Evolutionary conservation across 2,888 invertebrate species (phyloP), one percentile per base, ranked within the genome.

Genomic region (Xanthia icteritia): DNA sequence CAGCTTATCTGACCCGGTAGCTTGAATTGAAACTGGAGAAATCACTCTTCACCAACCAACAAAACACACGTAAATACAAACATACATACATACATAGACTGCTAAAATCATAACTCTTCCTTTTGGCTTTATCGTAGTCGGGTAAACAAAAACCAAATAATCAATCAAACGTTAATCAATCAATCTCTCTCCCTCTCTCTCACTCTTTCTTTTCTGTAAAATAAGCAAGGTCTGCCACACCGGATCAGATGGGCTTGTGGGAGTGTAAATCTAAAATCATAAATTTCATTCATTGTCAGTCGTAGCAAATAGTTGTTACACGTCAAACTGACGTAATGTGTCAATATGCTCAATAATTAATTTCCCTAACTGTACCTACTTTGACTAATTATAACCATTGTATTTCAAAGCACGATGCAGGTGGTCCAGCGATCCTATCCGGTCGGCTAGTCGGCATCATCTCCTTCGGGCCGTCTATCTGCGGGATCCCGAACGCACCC

Each of bases 391-490:
- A 39, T n/a, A 60, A 17, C 6, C 9, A 13, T 45, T 68, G 11
- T 45, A 17, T 67, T 6, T 51, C 8, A 17, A n/a, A 96, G 96
- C 96, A 96, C 73, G 96, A 96, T 73, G 96, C 96, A 0, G 96
- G 96, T 0, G 96, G 96, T 0, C 96, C 96, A 0, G 96, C 96
- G 0, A 84, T 96, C 0, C 65, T 95, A 5, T 86, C 90, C 0
- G 96, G 96, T 0, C 90, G 89, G 60, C 89, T 96, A 36, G 94
- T 95, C 0, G 96, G 96, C 5, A 91, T 96, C 71, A 96, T 96
- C 58, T 96, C 96, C 0, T 96, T 94, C 77, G 96, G 96, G 0
- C 96, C 96, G 1, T 76, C 94, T 0, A 73, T 94, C 9, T 96
- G 96, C 76, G 96, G 96, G 0, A 94, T 89, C 77, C 93, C 95